Base-by-base conservation (phyloP, 1,140 invertebrate species). In the Polypedilum pembai region DNA sequence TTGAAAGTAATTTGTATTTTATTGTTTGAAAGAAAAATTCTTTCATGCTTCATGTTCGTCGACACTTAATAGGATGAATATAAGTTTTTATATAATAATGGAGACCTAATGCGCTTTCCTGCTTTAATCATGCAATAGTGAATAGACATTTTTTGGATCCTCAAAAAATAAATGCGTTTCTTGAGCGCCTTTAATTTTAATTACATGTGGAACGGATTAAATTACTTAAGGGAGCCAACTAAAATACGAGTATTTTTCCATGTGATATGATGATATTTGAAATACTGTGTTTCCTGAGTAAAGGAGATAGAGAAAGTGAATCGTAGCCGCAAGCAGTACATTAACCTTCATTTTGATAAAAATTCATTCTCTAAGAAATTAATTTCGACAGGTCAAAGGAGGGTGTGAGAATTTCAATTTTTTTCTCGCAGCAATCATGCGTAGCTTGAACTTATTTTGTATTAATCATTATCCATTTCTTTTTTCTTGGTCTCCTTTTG, bases 1-100 rank as follows among this genome's bases (percentile, higher is more conserved):
- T 45, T 56, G n/a, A n/a, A n/a, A 56, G n/a, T 12, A 56, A 56
- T 56, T 56, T 56, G 45, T 56, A n/a, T 56, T n/a, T 56, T 56
- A 56, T 56, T 56, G 24, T 33, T 56, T n/a, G 4, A 56, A 56
- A 56, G 12, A 56, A 56, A 4, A n/a, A n/a, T 56, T 56, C 12
- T 56, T 56, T 56, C 45, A 56, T 56, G 45, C 45, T 12, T 56
- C 45, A 56, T 56, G 45, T n/a, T 3, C n/a, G 41, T 45, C 41
- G 41, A 45, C 41, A n/a, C n/a, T 56, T 12, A 56, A 45, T 15
- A 4, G 4, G 45, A 56, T 56, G n/a, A n/a, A 56, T 15, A 56
- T 56, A 56, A 15, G 3, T 56, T 56, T n/a, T 56, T 56, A 15
- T 56, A 15, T 56, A n/a, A 15, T 56, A 56, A 3, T 56, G 15